phyloP scores from a whole-genome alignment of 2,797 vertebrate genomes.

The Phaenicophaeus curvirostris region DNA sequence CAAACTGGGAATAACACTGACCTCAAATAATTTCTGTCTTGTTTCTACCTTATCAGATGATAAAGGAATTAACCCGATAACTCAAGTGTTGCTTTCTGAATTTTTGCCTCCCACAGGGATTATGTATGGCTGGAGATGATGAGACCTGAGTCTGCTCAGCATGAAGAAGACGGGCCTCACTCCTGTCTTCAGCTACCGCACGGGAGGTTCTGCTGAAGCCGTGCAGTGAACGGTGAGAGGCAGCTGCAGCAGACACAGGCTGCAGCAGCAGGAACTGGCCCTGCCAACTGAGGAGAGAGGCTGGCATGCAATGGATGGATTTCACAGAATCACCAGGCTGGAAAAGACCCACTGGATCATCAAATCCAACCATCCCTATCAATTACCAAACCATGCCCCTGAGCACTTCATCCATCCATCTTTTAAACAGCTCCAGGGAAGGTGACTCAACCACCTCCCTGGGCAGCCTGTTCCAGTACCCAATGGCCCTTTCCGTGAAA shows the following conservation, averaged over 20 bases:
- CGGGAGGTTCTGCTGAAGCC: fast-evolving
- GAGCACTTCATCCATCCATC: no score
- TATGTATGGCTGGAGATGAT: background rate
- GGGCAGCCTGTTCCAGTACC: no score
- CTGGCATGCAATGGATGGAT: fast-evolving
- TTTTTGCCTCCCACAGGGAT: background rate
- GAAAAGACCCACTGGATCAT: no score
- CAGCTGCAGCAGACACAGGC: background rate
- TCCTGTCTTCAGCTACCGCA: background rate
- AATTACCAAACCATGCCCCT: no score
- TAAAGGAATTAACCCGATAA: background rate
- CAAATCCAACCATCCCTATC: no score
- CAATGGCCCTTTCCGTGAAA: no score
- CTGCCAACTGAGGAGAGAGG: fast-evolving
- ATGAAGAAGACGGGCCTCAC: background rate
- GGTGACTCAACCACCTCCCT: no score
- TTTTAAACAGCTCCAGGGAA: no score
- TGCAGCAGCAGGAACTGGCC: background rate
- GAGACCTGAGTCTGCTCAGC: background rate
- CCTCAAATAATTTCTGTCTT: background rate
- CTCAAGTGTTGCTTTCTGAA: background rate
- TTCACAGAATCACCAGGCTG: no score
- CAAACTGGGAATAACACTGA: background rate
- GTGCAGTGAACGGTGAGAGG: fast-evolving
- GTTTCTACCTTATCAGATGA: background rate